Evolutionary conservation across 2,797 vertebrate species (phyloP).

Genomic region (Myotis planiceps): DNA sequence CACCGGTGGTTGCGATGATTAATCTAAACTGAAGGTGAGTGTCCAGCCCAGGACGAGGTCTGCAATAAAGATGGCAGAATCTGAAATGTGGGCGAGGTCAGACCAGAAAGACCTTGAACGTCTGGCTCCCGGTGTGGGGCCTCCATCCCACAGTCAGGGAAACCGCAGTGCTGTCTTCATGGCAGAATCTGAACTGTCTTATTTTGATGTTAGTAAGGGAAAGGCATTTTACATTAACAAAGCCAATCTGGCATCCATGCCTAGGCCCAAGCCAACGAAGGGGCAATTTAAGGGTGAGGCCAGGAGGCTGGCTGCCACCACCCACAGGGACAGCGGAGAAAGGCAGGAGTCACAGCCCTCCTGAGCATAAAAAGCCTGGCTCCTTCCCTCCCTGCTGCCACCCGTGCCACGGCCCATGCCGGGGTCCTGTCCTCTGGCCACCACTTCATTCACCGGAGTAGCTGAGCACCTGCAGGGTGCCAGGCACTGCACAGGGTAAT

Average conservation of each 20-base stretch:
- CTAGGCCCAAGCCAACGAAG: background rate
- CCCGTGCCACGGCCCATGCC: background rate
- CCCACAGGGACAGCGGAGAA: background rate
- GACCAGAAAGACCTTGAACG: background rate
- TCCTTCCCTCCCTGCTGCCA: background rate
- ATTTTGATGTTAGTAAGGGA: background rate
- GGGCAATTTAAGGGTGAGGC: background rate
- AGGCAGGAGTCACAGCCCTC: background rate
- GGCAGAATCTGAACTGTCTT: background rate
- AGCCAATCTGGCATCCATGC: background rate
- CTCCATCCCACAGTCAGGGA: background rate
- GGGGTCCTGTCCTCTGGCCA: background rate
- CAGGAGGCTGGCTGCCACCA: background rate
- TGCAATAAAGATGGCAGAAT: background rate
- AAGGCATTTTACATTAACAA: background rate
- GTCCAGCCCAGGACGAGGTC: background rate
- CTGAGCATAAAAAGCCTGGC: background rate
- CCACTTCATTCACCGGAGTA: background rate
- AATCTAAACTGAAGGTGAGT: background rate
- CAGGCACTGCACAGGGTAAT: background rate
- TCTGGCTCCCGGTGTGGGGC: background rate
- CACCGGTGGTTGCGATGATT: background rate
- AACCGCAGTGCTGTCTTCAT: background rate
- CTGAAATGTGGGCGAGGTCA: background rate
- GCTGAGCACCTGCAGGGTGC: background rate